Base-by-base conservation (phyloP, 2,888 invertebrate species). In the Panorpa germanica region DNA sequence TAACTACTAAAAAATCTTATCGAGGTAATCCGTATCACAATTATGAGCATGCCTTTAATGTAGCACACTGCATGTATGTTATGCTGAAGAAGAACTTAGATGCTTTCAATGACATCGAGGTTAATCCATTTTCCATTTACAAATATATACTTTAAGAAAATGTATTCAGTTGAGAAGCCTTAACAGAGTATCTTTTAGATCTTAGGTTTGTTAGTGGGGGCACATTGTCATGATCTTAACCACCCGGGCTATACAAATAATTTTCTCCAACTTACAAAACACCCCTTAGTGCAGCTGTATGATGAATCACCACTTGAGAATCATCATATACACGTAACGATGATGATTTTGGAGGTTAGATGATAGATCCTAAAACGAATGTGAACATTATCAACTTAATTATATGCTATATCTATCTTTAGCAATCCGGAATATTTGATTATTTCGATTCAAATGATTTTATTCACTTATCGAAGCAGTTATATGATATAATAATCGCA, bases 161-260 rank as follows among this genome's bases (percentile, higher is more conserved):
- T 2, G 16, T 13, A 4, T 28, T 16, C 22, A 22, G 32, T 11
- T 33, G 43, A 44, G 31, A 35, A 68, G 67, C 52, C 54, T 2
- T n/a, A n/a, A n/a, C n/a, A n/a, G n/a, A n/a, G n/a, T n/a, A n/a
- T n/a, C n/a, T n/a, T n/a, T n/a, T n/a, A n/a, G n/a, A n/a, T n/a
- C n/a, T 53, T 59, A 34, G 61, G 59, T 0, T 47, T 71, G 17
- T 53, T 70, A 50, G 43, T 69, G 21, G 55, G 65, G 0, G 61
- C 66, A 0, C 42, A 70, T 1, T 63, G 66, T 43, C 71, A 71
- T 42, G 70, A 71, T 45, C 39, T 68, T 25, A 70, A 70, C 48
- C 70, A 70, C 42, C 61, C 60, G 0, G 71, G 70, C 2, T 58
- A 50, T 42, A 70, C 68, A 37, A 70, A 70, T 45, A 68, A 65